Conservation (phyloP, 1,140 invertebrate genomes). For the Micrasema minimum region DNA sequence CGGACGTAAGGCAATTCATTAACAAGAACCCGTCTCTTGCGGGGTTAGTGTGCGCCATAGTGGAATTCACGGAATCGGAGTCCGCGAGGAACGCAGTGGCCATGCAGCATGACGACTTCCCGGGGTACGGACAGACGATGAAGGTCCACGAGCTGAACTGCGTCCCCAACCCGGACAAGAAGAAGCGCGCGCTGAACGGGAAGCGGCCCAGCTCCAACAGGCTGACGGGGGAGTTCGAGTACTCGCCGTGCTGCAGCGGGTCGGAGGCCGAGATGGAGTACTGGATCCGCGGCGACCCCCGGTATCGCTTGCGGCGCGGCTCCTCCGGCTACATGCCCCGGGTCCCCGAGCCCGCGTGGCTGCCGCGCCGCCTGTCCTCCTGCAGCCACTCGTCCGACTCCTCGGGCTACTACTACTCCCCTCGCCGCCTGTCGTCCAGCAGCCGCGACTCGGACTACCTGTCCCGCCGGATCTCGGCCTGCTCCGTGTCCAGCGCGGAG, state of each 20-base stretch:
- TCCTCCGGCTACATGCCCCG: constrained; percentile 69
- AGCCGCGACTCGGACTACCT: constrained; percentile 69
- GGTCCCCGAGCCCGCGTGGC: constrained; percentile 70
- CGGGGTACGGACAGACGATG: constrained; percentile 61
- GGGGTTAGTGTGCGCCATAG: constrained; percentile 85
- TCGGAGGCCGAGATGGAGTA: constrained; percentile 74
- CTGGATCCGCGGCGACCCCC: constrained; percentile 63
- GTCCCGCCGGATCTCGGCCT: constrained; percentile 68
- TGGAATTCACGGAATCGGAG: constrained; percentile 90
- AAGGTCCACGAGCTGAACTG: constrained; percentile 70
- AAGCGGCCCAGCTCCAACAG: constrained; percentile 59
- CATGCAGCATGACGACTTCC: constrained; percentile 64
- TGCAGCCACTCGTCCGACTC: constrained; percentile 68
- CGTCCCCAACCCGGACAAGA: constrained; percentile 68
- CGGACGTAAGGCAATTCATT: constrained; percentile 88
- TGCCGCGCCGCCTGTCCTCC: constrained; percentile 70
- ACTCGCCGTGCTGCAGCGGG: constrained; percentile 74
- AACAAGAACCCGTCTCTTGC: constrained; percentile 90
- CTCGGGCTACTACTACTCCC: constrained; percentile 69
- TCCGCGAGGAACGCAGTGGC: constrained; percentile 83
- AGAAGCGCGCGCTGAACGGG: constrained; percentile 65
- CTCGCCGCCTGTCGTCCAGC: constrained; percentile 67
- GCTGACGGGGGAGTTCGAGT: constrained; percentile 62
- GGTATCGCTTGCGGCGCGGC: constrained; percentile 63
- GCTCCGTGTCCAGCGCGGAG: constrained; percentile 68